Evolutionary conservation across 2,113 vertebrate species (phyloP), one percentile per base, ranked within the genome.

Genomic region (Menidia beryllina): DNA sequence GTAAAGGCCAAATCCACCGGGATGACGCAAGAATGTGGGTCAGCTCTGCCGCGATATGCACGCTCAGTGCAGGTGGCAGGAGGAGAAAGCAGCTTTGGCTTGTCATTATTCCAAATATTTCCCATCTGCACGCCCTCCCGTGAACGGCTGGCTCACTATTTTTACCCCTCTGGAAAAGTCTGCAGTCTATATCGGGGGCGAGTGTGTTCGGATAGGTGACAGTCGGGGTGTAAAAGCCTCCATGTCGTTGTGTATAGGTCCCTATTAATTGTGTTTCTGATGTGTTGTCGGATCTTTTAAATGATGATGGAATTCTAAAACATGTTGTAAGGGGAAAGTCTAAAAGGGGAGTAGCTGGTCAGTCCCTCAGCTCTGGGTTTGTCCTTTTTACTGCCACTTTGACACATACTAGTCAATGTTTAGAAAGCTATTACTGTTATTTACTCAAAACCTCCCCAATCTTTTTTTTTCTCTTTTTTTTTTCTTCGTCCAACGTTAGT

Each of bases 401-500:
- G 52, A 66, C 69, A 79, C 77, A 20, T 55, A 20, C 60, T 75
- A 27, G 83, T 89, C 11, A 91, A 89, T 88, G 83, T 89, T 86
- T 89, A 83, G 86, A 51, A 75, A 52, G 8, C 69, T 66, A 63
- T 80, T 72, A 59, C 63, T 48, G 72, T 50, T 52, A 36, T 65
- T 79, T 69, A 66, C 64, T 65, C 58, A 47, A 50, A 12, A n/a
- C 36, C 30, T 8, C 30, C 1, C 3, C 3, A 2, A 4, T 41
- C 38, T 51, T 4, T 23, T 23, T 52, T 65, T 58, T 72, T 69
- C 55, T 75, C 67, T 78, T 83, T 86, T 63, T 43, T 70, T 64
- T 77, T 5, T 50, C 24, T 9, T 26, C 26, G 66, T 68, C 24
- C 23, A 56, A n/a, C 54, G 65, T 77, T 13, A 41, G 53, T 24